Conservation (phyloP, 2,888 invertebrate species). For the Andrena trimmerana region DNA sequence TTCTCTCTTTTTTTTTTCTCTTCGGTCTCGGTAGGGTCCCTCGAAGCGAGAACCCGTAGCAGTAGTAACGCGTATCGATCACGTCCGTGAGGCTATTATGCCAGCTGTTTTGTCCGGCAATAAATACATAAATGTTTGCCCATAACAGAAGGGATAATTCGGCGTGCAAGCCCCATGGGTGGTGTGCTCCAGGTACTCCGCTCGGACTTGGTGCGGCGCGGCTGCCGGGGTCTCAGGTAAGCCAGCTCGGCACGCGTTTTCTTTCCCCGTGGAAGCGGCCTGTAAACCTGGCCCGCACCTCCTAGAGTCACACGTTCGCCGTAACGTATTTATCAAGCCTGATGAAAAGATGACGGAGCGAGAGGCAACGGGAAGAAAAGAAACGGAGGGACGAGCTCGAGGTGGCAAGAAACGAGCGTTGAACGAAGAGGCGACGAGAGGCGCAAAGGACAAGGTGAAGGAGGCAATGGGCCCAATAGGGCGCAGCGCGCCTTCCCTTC, state of each 20-base stretch:
- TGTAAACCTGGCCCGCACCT: constrained; percentile 3
- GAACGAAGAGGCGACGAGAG: not conserved
- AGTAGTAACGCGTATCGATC: constrained; percentile 74
- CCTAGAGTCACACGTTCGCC: constrained; percentile 55
- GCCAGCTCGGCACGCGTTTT: constrained; percentile 56
- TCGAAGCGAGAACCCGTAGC: constrained; percentile 36
- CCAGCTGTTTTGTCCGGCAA: constrained; percentile 75
- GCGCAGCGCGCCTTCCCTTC: not conserved
- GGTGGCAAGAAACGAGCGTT: constrained; percentile 10
- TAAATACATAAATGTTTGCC: constrained; percentile 80
- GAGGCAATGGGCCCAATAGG: constrained; percentile 9
- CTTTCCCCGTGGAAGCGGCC: constrained; percentile 37
- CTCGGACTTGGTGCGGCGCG: constrained; percentile 15
- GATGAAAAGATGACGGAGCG: not conserved
- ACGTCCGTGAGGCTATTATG: constrained; percentile 73
- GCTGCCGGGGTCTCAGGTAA: constrained; percentile 45
- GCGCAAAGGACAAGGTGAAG: not conserved
- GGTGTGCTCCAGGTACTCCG: constrained; percentile 58
- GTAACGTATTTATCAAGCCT: constrained; percentile 64
- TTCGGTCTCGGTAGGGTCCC: constrained; percentile 24
- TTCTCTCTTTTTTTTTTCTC: constrained; percentile 12
- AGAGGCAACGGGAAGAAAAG: not conserved
- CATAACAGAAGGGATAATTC: constrained; percentile 77
- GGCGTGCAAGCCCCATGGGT: constrained; percentile 71
- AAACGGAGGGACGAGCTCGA: not conserved